phyloP scores from a whole-genome alignment of 2,888 invertebrate species.

The Apotomis turbidana region DNA sequence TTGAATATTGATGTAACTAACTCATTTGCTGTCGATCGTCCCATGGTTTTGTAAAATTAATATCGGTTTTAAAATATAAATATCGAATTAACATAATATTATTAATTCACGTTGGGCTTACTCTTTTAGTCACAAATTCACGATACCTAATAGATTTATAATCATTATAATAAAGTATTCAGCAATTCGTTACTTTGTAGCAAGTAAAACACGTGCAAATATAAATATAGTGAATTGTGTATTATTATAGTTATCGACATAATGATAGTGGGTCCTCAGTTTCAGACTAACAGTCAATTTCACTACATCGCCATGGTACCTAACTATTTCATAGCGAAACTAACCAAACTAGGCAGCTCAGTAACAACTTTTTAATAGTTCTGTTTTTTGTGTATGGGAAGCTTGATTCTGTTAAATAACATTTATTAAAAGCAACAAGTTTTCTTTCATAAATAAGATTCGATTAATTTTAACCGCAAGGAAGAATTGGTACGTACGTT shows the following conservation, averaged over 20 bases:
- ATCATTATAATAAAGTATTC: too few species aligned
- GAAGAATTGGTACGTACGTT: neutral
- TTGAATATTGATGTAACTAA: conserved; percentile 11
- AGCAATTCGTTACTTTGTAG: too few species aligned
- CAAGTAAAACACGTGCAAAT: too few species aligned
- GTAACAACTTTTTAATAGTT: neutral
- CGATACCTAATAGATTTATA: too few species aligned
- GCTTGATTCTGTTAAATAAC: neutral
- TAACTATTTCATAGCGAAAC: neutral
- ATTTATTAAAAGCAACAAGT: neutral
- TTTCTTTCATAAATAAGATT: too few species aligned
- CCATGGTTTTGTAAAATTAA: neutral
- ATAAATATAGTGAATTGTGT: too few species aligned
- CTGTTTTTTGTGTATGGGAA: neutral
- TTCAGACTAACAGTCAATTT: neutral
- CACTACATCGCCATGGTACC: neutral
- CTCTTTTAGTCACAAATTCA: too few species aligned
- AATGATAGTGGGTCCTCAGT: neutral
- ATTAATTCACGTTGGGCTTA: too few species aligned
- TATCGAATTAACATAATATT: too few species aligned
- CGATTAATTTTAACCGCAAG: neutral
- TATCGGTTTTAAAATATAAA: neutral
- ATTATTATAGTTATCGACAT: too few species aligned
- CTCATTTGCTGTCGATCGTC: neutral
- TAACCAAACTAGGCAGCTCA: neutral